Percentiles rank a stretch among this genome's conserved stretches.
Conservation (phyloP, 2,888 invertebrate genomes). For the Marronus borbonicus region DNA sequence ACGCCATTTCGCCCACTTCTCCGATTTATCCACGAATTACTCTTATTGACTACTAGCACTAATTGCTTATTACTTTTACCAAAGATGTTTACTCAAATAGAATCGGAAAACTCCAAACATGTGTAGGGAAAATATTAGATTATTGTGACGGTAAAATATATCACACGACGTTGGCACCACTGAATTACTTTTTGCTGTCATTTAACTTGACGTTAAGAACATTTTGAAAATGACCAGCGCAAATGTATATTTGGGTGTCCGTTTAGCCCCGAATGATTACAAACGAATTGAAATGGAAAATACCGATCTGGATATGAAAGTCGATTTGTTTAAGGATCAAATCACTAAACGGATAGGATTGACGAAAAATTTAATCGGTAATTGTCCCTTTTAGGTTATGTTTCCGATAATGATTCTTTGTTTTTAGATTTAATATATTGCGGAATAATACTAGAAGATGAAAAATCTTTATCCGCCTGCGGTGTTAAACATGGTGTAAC, state of each 20-base stretch:
- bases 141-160: no score
- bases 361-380: slow-evolving; percentile 75
- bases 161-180: no score
- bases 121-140: no score
- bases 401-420: slow-evolving; percentile 10
- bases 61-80: no score
- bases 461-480: slow-evolving; percentile 75
- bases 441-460: slow-evolving; percentile 80
- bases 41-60: no score
- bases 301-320: slow-evolving; percentile 76
- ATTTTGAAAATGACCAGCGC: slow-evolving; percentile 47
- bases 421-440: slow-evolving; percentile 79
- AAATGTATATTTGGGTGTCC: slow-evolving; percentile 70
- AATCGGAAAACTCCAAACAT: no score
- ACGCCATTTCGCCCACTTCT: no score
- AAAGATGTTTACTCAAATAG: no score
- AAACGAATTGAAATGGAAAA: slow-evolving; percentile 75
- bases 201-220: not conserved
- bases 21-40: no score
- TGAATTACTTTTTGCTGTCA: no score
- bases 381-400: slow-evolving; percentile 50
- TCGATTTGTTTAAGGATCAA: slow-evolving; percentile 74
- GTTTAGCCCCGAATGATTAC: slow-evolving; percentile 71
- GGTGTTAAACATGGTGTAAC: slow-evolving; percentile 76
- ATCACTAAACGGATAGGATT: slow-evolving; percentile 75